Base-by-base conservation (phyloP, 2,797 vertebrate species). In the Hypotaenidia okinawae region DNA sequence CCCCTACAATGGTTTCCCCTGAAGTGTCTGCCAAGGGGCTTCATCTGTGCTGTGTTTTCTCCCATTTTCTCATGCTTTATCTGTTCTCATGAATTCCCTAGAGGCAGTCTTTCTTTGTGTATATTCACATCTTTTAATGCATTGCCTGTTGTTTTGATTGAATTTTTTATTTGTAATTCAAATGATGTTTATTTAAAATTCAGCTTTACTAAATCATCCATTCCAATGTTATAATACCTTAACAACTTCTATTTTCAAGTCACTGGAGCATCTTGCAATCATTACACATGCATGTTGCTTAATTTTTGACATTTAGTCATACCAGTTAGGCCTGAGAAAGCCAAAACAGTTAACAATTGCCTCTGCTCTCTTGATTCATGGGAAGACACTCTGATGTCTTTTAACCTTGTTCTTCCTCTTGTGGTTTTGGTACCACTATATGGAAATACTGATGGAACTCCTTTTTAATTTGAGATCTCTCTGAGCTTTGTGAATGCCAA, bases 181-280 rank as follows among this genome's bases (percentile, higher is more conserved):
- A 91, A 81, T 37, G 78, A 55, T 14, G 16, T 84, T 93, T 88
- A 54, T 90, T 90, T 81, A 81, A 91, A 93, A 86, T 84, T 69
- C 27, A 66, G 9, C 45, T 95, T 78, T 72, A 37, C 25, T 81
- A 75, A 86, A 64, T 69, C 22, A 51, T 39, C 58, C 11, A 76
- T 87, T 49, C n/a, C 58, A 84, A n/a, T 75, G 59, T 6, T 13
- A 25, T 55, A 76, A 72, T 32, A 55, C 23, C 82, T 84, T 57
- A 68, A 57, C 16, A 76, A 28, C 7, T 32, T 57, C 6, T 55
- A 35, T 78, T 80, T 91, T 86, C 62, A 88, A 19, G 62, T 91
- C 80, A 88, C 24, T 8, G 75, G 54, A 69, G 10, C 9, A 72
- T 81, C 41, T 84, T 79, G 22, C 52, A 83, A 57, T 72, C 37